These are phyloP conservation scores for Teleogryllus occipitalis DNA, from an alignment of 1,140 invertebrate species.

Conservation along the genomic window DNA sequence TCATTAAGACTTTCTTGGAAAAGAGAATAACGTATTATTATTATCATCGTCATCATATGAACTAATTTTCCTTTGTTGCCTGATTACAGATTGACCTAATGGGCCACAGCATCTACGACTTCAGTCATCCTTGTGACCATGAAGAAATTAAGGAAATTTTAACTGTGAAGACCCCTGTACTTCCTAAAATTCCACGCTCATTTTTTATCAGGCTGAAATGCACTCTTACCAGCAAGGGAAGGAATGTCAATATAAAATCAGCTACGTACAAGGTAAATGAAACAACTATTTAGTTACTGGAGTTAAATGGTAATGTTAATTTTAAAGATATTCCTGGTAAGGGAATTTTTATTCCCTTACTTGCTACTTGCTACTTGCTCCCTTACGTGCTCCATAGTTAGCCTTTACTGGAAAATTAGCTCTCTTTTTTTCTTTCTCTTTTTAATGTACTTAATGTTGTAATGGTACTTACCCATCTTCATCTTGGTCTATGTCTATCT, in stretches of 20 bases:
- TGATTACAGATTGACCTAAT: constrained; percentile 78
- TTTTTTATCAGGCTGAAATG: constrained; percentile 84
- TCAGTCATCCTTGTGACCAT: constrained; percentile 90
- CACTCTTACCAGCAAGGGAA: constrained; percentile 80
- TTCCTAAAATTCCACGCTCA: constrained; percentile 36
- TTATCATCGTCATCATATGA: neutral
- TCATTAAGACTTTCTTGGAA: neutral
- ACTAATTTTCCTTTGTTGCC: neutral
- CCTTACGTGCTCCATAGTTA: neutral
- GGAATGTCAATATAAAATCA: constrained; percentile 86
- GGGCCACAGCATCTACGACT: constrained; percentile 89
- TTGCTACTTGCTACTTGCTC: neutral
- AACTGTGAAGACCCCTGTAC: constrained; percentile 43
- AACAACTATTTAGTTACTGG: too few relatives aligned
- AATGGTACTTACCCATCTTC: too few relatives aligned
- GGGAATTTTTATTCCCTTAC: neutral
- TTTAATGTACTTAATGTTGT: too few relatives aligned
- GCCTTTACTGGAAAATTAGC: neutral
- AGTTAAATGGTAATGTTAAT: too few relatives aligned
- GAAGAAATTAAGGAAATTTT: constrained; percentile 80
- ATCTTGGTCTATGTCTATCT: too few relatives aligned
- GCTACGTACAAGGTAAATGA: constrained; percentile 79
- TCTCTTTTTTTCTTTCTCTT: neutral
- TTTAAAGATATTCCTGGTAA: neutral
- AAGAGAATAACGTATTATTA: neutral